Conservation (phyloP, 2,888 invertebrate genomes). For the Argyresthia goedartella region DNA sequence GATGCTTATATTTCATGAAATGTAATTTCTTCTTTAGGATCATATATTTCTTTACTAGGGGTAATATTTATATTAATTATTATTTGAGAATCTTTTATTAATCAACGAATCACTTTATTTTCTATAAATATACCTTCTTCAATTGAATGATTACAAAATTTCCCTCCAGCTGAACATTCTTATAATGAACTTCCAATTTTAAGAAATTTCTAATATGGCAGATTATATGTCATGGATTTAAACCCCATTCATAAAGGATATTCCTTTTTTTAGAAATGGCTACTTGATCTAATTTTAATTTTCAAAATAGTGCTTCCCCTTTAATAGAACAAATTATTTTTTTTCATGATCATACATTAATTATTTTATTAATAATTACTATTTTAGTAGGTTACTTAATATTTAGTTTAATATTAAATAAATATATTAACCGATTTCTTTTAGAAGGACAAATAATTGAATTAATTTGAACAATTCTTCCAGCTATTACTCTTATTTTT, state of each 20-base stretch:
- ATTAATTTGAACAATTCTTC: conserved; percentile 75
- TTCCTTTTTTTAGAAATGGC: conserved; percentile 74
- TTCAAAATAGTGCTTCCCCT: conserved; percentile 74
- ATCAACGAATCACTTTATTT: conserved; percentile 62
- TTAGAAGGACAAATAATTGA: conserved; percentile 73
- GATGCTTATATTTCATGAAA: conserved; percentile 77
- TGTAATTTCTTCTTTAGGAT: conserved; percentile 76
- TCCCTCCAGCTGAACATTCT: conserved; percentile 71
- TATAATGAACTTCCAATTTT: conserved; percentile 71
- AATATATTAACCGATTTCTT: conserved; percentile 67
- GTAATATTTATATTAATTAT: conserved; percentile 72
- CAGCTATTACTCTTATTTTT: conserved; percentile 73
- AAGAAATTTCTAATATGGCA: conserved; percentile 74
- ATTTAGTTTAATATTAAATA: conserved; percentile 67
- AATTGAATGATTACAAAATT: conserved; percentile 73
- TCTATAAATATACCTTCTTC: conserved; percentile 63
- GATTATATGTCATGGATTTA: conserved; percentile 74
- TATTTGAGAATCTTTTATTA: conserved; percentile 72
- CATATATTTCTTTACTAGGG: conserved; percentile 71
- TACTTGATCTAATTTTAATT: conserved; percentile 68
- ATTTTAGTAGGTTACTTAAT: conserved; percentile 71
- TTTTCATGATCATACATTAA: conserved; percentile 73
- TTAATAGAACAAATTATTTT: conserved; percentile 77
- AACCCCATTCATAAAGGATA: conserved; percentile 75
- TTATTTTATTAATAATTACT: conserved; percentile 74